phyloP scores from a whole-genome alignment of 2,888 invertebrate genomes.

The Folsomia candida region DNA sequence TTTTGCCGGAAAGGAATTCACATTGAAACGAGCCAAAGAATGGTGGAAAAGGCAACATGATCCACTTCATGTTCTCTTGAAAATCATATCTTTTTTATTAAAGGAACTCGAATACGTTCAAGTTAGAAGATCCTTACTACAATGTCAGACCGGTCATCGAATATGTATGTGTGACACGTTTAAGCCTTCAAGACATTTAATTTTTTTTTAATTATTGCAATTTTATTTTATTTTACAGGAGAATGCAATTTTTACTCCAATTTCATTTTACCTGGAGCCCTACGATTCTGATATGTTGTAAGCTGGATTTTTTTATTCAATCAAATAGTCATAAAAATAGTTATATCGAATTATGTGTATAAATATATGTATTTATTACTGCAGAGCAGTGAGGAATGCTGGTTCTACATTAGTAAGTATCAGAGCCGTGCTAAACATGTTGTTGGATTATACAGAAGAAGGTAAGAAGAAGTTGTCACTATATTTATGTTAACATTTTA shows the following conservation, averaged over 20 bases:
- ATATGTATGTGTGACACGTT: too few species aligned
- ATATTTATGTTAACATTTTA: too few species aligned
- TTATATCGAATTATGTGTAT: too few species aligned
- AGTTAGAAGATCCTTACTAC: neutral
- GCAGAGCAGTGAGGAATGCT: constrained; percentile 3
- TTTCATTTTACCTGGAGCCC: constrained; percentile 14
- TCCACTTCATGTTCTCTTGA: neutral
- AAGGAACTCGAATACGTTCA: neutral
- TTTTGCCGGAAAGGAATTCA: neutral
- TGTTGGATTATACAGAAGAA: neutral
- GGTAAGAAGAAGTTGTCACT: too few species aligned
- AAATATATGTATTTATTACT: too few species aligned
- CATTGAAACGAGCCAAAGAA: neutral
- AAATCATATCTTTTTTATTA: too few species aligned
- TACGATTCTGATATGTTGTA: constrained; percentile 13
- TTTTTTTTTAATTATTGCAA: neutral
- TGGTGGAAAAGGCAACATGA: neutral
- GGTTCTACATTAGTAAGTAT: constrained; percentile 2
- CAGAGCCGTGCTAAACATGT: neutral
- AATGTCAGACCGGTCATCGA: neutral
- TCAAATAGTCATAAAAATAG: too few species aligned
- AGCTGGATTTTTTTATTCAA: too few species aligned
- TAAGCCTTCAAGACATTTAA: too few species aligned
- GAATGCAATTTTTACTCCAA: constrained; percentile 23
- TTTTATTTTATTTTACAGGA: neutral